Conservation (phyloP, 2,113 vertebrate genomes). For the Gnathonemus echidnorhynchus region DNA sequence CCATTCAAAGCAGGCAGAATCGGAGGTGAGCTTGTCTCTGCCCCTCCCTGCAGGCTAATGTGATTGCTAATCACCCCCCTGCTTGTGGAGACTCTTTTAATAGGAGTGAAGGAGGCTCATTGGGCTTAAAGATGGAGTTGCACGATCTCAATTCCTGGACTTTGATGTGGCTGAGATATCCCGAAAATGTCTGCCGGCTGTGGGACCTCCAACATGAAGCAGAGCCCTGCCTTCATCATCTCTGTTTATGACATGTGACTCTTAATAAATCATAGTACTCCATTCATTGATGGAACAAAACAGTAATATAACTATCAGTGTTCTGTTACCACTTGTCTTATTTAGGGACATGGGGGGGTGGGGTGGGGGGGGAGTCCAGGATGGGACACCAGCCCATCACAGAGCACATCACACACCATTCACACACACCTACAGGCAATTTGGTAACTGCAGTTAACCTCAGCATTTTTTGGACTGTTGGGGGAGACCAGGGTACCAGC, state of each 20-base stretch:
- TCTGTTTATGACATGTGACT: background rate
- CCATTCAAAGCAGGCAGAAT: constrained; percentile 17
- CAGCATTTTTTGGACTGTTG: too few relatives aligned
- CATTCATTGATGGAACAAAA: background rate
- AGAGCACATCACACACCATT: too few relatives aligned
- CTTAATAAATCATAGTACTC: background rate
- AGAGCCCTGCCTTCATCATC: background rate
- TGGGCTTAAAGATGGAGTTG: background rate
- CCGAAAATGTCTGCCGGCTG: background rate
- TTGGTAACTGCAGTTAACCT: too few relatives aligned
- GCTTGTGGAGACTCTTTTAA: background rate
- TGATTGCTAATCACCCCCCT: background rate
- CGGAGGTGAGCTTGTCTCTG: constrained; percentile 28
- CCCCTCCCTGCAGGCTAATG: constrained; percentile 17
- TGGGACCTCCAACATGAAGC: background rate
- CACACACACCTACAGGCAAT: too few relatives aligned
- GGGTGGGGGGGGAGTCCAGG: too few relatives aligned
- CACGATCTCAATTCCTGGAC: background rate
- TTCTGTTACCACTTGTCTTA: too few relatives aligned
- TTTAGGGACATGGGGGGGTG: too few relatives aligned
- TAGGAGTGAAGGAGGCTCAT: background rate
- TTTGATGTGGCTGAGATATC: background rate
- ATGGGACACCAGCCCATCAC: too few relatives aligned
- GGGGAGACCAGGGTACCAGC: too few relatives aligned
- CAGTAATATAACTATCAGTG: too few relatives aligned